A percentile compares a stretch with the other conserved stretches of the same genome.
These are phyloP conservation scores for Mactra quadrangularis DNA, from an alignment of 1,140 invertebrate genomes.

Conservation along the genomic window DNA sequence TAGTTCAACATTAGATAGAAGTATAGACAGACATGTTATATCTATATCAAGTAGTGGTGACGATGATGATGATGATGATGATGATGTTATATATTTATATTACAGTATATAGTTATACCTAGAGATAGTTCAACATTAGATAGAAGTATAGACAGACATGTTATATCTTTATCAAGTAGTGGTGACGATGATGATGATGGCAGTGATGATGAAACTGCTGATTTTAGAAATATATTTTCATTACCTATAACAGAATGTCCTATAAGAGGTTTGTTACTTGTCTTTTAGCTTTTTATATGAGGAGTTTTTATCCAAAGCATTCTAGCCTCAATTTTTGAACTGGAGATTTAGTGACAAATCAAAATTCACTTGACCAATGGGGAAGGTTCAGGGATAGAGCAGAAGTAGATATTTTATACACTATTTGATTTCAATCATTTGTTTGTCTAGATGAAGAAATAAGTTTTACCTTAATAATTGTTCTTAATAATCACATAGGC, in stretches of 20 bases:
- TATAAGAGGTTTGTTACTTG: constrained; percentile 76
- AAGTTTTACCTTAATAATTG: no score
- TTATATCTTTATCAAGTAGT: constrained; percentile 20
- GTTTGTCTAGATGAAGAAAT: no score
- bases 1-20: not conserved
- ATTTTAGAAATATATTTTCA: constrained; percentile 81
- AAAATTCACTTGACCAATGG: no score
- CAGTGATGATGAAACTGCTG: constrained; percentile 69
- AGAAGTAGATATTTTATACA: no score
- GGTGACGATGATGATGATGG: no score
- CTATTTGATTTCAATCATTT: no score
- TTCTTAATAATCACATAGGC: no score
- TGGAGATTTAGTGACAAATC: no score
- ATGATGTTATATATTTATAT: constrained; percentile 5
- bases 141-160: not conserved
- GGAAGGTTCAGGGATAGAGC: no score
- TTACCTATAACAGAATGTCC: constrained; percentile 80
- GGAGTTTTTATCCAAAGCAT: no score
- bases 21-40: not conserved
- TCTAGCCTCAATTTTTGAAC: no score
- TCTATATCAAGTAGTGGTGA: constrained; percentile 42
- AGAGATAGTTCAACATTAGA: constrained; percentile 3
- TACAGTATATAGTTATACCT: constrained; percentile 10
- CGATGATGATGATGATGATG: constrained; percentile 52
- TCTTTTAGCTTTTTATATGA: no score